Evolutionary conservation across 2,888 invertebrate genomes (phyloP).

Genomic region (Sussaba pulchella): DNA sequence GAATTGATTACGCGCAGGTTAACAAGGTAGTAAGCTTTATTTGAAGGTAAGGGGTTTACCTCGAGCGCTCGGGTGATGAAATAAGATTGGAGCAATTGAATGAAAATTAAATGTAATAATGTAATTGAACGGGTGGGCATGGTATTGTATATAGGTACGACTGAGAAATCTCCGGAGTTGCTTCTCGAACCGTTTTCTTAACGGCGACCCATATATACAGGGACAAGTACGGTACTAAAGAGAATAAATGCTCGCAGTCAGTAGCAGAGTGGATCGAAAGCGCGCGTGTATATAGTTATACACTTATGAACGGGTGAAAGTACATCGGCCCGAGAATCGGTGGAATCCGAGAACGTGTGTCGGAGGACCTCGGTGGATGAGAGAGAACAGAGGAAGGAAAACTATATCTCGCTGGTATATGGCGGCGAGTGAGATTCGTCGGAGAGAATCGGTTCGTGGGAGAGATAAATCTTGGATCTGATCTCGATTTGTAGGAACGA

Average conservation of each 20-base stretch:
- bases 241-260: constrained; percentile 39
- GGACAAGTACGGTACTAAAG: constrained; percentile 34
- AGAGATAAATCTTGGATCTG: constrained; percentile 62
- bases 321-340: constrained; percentile 14
- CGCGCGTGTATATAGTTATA: constrained; percentile 10
- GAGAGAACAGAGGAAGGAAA: constrained; percentile 40
- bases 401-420: constrained; percentile 37
- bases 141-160: background rate
- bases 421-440: constrained; percentile 35
- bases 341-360: constrained; percentile 24
- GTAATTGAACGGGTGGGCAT: constrained; percentile 33
- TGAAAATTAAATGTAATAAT: constrained; percentile 44
- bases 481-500: constrained; percentile 62
- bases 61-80: constrained; percentile 4
- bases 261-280: constrained; percentile 35
- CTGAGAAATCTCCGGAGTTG: constrained; percentile 20
- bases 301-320: constrained; percentile 38
- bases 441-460: constrained; percentile 48
- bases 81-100: constrained; percentile 28
- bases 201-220: constrained; percentile 37
- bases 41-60: background rate
- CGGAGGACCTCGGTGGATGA: background rate
- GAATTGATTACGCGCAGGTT: no score
- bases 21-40: no score
- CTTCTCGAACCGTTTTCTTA: constrained; percentile 25